Conservation (phyloP, 2,888 invertebrate species). For the Myopa testacea region DNA sequence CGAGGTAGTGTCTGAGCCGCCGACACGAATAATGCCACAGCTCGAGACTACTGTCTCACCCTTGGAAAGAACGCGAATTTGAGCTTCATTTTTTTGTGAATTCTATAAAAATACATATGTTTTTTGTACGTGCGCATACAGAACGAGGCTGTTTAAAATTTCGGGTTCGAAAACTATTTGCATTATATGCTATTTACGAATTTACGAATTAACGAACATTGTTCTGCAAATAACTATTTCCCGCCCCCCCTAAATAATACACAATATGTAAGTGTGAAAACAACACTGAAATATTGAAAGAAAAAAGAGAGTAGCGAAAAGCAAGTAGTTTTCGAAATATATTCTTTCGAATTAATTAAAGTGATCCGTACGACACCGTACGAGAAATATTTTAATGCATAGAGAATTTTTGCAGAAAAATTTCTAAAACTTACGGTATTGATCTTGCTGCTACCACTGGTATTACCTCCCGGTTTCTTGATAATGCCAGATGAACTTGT, state of each 20-base stretch:
- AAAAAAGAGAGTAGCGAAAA: too few species aligned
- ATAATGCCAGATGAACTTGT: conserved; percentile 63
- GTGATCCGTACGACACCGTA: not conserved
- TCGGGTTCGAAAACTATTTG: not conserved
- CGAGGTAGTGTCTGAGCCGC: conserved; percentile 43
- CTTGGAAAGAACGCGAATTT: conserved; percentile 65
- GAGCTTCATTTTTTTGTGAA: conserved; percentile 62
- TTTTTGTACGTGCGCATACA: conserved; percentile 28
- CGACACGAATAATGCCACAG: conserved; percentile 65
- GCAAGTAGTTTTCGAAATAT: too few species aligned
- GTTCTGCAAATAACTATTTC: not conserved
- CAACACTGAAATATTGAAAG: too few species aligned
- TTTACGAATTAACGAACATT: not conserved
- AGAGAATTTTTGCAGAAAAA: not conserved
- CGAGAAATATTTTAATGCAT: not conserved
- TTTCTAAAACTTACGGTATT: conserved; percentile 13
- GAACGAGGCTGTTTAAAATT: not conserved
- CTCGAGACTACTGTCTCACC: conserved; percentile 60
- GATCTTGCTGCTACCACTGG: conserved; percentile 39
- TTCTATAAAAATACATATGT: conserved; percentile 54
- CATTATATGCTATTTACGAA: not conserved
- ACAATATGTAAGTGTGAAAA: too few species aligned
- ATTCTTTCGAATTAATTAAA: not conserved
- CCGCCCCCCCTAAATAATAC: too few species aligned
- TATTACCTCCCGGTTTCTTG: conserved; percentile 64